Conservation (phyloP, 1,140 invertebrate species). For the Stenopsyche tienmushanensis region DNA sequence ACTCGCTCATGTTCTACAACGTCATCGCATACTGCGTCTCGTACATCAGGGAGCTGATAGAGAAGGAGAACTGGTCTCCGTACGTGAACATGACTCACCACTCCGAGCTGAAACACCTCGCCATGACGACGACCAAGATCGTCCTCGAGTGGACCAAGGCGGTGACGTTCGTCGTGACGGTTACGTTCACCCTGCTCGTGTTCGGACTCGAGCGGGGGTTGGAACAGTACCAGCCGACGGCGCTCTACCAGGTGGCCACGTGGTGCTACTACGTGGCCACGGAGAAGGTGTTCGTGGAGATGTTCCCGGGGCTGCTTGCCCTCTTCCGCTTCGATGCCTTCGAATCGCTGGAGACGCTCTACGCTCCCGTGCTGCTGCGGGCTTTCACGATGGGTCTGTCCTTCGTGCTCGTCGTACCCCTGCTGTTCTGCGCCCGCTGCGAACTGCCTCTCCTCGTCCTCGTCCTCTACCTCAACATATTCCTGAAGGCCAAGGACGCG, state of each 20-base stretch:
- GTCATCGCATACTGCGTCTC: slow-evolving; percentile 74
- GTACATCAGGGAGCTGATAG: slow-evolving; percentile 71
- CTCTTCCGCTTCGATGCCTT: slow-evolving; percentile 62
- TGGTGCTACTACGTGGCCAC: slow-evolving; percentile 71
- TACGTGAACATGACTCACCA: slow-evolving; percentile 71
- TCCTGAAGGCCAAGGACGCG: slow-evolving; percentile 64
- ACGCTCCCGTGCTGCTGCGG: slow-evolving; percentile 64
- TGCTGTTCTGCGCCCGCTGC: slow-evolving; percentile 59
- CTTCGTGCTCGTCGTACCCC: slow-evolving; percentile 54
- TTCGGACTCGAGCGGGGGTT: slow-evolving; percentile 74
- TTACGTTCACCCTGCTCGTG: slow-evolving; percentile 75
- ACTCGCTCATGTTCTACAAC: slow-evolving; percentile 80
- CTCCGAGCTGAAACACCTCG: slow-evolving; percentile 72
- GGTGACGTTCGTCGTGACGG: slow-evolving; percentile 75
- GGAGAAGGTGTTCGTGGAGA: slow-evolving; percentile 69
- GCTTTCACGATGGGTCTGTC: slow-evolving; percentile 59
- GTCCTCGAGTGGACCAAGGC: slow-evolving; percentile 81
- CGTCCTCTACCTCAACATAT: slow-evolving; percentile 67
- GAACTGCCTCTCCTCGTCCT: slow-evolving; percentile 60
- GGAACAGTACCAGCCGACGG: slow-evolving; percentile 69
- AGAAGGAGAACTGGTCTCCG: slow-evolving; percentile 74
- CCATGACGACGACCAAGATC: slow-evolving; percentile 80
- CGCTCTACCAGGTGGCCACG: slow-evolving; percentile 54
- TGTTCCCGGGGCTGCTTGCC: slow-evolving; percentile 59
- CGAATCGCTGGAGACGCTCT: slow-evolving; percentile 67